Evolutionary conservation across 2,113 vertebrate genomes (phyloP).

Genomic region (Maccullochella peelii): DNA sequence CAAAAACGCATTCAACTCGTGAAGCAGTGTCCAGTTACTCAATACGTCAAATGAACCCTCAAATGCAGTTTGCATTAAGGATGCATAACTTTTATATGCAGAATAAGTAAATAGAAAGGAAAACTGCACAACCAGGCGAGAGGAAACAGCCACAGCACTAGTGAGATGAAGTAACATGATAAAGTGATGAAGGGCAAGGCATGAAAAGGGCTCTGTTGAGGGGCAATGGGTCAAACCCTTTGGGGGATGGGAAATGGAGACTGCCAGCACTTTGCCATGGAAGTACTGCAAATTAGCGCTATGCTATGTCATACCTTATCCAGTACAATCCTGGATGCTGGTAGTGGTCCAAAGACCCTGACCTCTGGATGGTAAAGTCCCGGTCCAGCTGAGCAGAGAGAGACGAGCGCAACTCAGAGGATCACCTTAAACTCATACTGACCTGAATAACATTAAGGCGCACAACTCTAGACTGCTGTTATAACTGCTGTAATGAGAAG

Average conservation of each 20-base stretch:
- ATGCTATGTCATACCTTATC: slow-evolving; percentile 96
- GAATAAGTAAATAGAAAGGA: background rate
- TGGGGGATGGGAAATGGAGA: slow-evolving; percentile 81
- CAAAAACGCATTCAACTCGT: background rate
- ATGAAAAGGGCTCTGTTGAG: slow-evolving; percentile 25
- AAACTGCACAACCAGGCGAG: background rate
- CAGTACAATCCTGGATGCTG: slow-evolving; percentile 97
- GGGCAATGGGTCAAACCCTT: slow-evolving; percentile 45
- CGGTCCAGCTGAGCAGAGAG: slow-evolving; percentile 68
- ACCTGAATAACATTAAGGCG: slow-evolving; percentile 12
- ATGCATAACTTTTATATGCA: slow-evolving; percentile 2
- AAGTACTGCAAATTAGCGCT: slow-evolving; percentile 91
- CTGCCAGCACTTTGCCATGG: slow-evolving; percentile 96
- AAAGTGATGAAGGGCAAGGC: slow-evolving; percentile 20
- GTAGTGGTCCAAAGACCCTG: slow-evolving; percentile 97
- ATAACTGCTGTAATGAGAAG: slow-evolving; percentile 5
- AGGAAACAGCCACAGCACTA: slow-evolving; percentile 39
- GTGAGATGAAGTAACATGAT: slow-evolving; percentile 35
- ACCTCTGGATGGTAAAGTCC: slow-evolving; percentile 88
- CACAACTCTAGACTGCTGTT: slow-evolving; percentile 32
- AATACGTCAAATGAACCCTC: background rate
- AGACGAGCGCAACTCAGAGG: slow-evolving; percentile 67
- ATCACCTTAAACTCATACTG: slow-evolving; percentile 53
- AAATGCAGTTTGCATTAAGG: background rate
- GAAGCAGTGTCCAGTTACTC: background rate